Conservation (phyloP, 2,888 invertebrate species). For the Chrysopilus asiliformis region DNA sequence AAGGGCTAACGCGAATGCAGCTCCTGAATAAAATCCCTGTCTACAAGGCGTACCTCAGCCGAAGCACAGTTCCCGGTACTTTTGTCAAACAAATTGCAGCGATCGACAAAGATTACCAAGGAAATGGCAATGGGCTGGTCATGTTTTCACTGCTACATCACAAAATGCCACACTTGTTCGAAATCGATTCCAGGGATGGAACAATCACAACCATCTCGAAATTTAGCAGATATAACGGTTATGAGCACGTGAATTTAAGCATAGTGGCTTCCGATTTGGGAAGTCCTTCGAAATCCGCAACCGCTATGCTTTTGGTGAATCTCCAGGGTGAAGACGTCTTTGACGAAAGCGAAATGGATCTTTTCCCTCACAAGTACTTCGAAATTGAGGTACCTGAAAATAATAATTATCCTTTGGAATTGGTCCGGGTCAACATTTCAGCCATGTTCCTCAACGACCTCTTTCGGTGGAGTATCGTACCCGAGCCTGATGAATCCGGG, state of each 20-base stretch:
- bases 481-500: slow-evolving; percentile 44
- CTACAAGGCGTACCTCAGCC: slow-evolving; percentile 60
- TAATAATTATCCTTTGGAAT: slow-evolving; percentile 55
- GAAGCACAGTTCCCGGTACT: slow-evolving; percentile 62
- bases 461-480: slow-evolving; percentile 49
- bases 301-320: slow-evolving; percentile 55
- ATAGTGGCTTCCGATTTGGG: slow-evolving; percentile 76
- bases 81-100: slow-evolving; percentile 63
- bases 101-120: slow-evolving; percentile 71
- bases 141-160: slow-evolving; percentile 59
- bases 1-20: slow-evolving; percentile 8
- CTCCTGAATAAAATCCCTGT: slow-evolving; percentile 43
- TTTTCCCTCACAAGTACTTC: slow-evolving; percentile 58
- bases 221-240: slow-evolving; percentile 31
- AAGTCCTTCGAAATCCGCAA: slow-evolving; percentile 66
- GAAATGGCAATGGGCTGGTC: slow-evolving; percentile 77
- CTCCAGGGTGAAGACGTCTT: slow-evolving; percentile 43
- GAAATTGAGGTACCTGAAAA: slow-evolving; percentile 76
- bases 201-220: slow-evolving; percentile 59
- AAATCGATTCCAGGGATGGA: slow-evolving; percentile 77
- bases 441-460: slow-evolving; percentile 50
- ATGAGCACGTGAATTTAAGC: slow-evolving; percentile 54
- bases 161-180: slow-evolving; percentile 50
- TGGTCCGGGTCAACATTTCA: slow-evolving; percentile 64
- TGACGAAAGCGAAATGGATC: slow-evolving; percentile 21